Percentiles rank a stretch among this genome's conserved stretches.
Evolutionary conservation across 2,113 vertebrate genomes (phyloP).

Genomic region (Panurus biarmicus): DNA sequence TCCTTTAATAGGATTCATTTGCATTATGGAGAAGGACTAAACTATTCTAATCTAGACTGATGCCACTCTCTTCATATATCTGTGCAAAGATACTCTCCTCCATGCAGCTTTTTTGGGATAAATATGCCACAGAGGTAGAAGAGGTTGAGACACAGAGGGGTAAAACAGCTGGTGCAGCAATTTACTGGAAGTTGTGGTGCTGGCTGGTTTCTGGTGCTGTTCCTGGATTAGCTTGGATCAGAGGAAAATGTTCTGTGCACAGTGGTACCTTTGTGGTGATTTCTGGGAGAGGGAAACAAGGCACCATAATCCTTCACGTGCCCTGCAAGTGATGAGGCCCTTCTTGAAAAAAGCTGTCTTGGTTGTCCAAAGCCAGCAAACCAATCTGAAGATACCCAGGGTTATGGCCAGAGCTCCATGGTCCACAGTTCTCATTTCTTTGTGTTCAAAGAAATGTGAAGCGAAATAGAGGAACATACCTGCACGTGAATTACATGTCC

Average conservation of each 20-base stretch:
- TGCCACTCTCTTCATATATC: not conserved
- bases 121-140: not conserved
- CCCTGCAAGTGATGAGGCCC: not conserved
- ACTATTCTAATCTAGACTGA: not conserved
- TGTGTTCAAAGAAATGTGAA: not conserved
- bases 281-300: not conserved
- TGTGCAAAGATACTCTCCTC: not conserved
- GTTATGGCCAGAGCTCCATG: not conserved
- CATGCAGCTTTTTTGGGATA: not conserved
- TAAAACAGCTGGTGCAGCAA: not conserved
- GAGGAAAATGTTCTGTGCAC: not conserved
- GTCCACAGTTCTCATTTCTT: not conserved
- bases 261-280: not conserved
- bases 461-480: not conserved
- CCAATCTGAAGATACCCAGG: not conserved
- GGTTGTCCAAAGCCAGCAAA: not conserved
- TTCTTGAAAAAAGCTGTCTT: not conserved
- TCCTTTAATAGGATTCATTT: constrained; percentile 44
- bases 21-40: constrained; percentile 14
- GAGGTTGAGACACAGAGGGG: not conserved
- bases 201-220: not conserved
- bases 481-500: not conserved
- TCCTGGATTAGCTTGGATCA: not conserved
- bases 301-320: not conserved
- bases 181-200: not conserved